A percentile compares a stretch with the other conserved stretches of the same genome.
Evolutionary conservation across 2,113 vertebrate genomes (phyloP).

Genomic region (Mesocricetus auratus): DNA sequence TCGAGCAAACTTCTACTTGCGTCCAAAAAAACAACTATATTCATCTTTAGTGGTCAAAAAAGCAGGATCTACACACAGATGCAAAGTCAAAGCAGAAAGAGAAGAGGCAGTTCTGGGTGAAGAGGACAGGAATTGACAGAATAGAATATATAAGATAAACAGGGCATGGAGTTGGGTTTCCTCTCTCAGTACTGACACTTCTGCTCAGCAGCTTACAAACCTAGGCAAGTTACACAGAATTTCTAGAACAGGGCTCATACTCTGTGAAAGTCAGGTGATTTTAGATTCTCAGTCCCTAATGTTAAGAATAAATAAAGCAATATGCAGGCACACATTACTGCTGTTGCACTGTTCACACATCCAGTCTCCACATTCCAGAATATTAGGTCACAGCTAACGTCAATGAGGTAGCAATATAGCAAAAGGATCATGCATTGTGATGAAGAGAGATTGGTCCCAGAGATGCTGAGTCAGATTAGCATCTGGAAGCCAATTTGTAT

Average conservation of each 20-base stretch:
- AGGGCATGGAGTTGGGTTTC: not conserved
- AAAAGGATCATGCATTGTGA: not conserved
- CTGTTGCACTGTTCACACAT: not conserved
- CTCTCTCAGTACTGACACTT: not conserved
- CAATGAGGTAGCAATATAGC: not conserved
- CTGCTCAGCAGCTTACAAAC: not conserved
- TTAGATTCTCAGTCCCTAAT: not conserved
- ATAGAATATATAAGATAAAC: not conserved
- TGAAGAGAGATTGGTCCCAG: not conserved
- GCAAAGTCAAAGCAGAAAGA: not conserved
- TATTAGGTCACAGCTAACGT: slow-evolving; percentile 20
- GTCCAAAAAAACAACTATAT: not conserved
- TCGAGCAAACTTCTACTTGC: not conserved
- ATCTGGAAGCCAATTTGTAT: not conserved
- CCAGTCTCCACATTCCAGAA: not conserved
- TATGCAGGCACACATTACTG: not conserved
- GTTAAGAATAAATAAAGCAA: not conserved
- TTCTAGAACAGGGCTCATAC: slow-evolving; percentile 1
- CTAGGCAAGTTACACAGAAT: not conserved
- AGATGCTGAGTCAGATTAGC: not conserved
- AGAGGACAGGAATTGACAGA: not conserved
- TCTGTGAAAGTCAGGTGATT: not conserved
- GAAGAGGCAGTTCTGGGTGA: not conserved
- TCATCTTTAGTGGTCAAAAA: not conserved
- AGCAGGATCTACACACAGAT: not conserved